Evolutionary conservation across 2,797 vertebrate genomes (phyloP).

Genomic region (Chromis chromis): DNA sequence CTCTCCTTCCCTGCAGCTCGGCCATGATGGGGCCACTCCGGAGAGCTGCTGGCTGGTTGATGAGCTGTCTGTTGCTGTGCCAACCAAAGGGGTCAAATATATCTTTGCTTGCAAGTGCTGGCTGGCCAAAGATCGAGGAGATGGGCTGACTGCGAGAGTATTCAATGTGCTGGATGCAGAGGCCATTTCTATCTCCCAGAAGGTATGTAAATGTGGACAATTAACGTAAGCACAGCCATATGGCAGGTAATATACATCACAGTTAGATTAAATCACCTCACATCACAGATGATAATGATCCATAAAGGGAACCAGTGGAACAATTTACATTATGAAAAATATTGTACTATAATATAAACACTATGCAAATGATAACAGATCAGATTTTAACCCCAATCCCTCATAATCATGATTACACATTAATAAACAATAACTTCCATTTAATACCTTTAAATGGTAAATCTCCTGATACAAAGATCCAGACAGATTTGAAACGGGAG

Average conservation of each 20-base stretch:
- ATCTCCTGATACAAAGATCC: neutral
- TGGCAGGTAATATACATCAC: slow-evolving; percentile 12
- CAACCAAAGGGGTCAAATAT: slow-evolving; percentile 94
- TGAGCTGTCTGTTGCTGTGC: slow-evolving; percentile 90
- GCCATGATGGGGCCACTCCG: slow-evolving; percentile 94
- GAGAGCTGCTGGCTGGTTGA: slow-evolving; percentile 98
- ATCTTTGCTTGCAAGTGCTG: slow-evolving; percentile 94
- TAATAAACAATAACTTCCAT: neutral
- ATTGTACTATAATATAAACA: neutral
- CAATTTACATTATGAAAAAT: neutral
- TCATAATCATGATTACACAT: neutral
- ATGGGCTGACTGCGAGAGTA: slow-evolving; percentile 90
- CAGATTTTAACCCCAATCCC: neutral
- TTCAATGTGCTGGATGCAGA: slow-evolving; percentile 94
- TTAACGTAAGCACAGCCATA: neutral
- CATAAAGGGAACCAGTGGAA: neutral
- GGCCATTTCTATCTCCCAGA: slow-evolving; percentile 87
- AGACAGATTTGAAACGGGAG: neutral
- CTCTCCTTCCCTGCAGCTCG: slow-evolving; percentile 85
- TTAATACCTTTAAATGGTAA: neutral
- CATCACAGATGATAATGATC: neutral
- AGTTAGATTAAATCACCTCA: neutral
- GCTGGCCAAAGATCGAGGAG: slow-evolving; percentile 97
- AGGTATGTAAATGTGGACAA: slow-evolving; percentile 81
- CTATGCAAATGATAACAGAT: neutral